Conservation (phyloP, 2,888 invertebrate species). For the Dryadula phaetusa region DNA sequence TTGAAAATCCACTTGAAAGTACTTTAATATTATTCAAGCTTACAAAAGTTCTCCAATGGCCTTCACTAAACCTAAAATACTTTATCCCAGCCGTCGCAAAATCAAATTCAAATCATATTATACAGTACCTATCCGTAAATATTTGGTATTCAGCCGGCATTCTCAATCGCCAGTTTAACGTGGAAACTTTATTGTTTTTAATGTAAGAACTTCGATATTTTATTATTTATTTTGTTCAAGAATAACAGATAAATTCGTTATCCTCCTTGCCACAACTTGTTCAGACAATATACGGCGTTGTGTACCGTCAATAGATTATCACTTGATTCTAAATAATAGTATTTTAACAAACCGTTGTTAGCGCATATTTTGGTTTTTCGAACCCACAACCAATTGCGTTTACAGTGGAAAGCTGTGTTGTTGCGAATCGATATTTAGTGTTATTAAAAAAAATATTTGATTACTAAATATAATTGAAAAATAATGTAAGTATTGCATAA, state of each 20-base stretch:
- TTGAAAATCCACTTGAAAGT: conserved; percentile 2
- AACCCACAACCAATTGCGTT: no score
- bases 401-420: no score
- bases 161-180: conserved; percentile 10
- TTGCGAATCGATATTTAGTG: no score
- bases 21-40: conserved; percentile 5
- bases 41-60: conserved; percentile 9
- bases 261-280: no score
- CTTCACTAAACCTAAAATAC: conserved; percentile 10
- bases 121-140: conserved; percentile 6
- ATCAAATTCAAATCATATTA: conserved; percentile 26
- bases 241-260: neutral
- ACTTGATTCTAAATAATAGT: no score
- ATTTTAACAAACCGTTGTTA: no score
- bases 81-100: conserved; percentile 16
- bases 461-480: conserved; percentile 9
- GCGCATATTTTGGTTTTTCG: no score
- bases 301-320: no score
- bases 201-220: conserved; percentile 11
- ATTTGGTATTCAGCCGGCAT: conserved; percentile 8
- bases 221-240: neutral
- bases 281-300: neutral
- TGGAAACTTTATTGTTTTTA: conserved; percentile 12
- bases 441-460: neutral
- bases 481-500: neutral